Conservation (phyloP, 2,113 vertebrate species). For the Hippocampus comes region DNA sequence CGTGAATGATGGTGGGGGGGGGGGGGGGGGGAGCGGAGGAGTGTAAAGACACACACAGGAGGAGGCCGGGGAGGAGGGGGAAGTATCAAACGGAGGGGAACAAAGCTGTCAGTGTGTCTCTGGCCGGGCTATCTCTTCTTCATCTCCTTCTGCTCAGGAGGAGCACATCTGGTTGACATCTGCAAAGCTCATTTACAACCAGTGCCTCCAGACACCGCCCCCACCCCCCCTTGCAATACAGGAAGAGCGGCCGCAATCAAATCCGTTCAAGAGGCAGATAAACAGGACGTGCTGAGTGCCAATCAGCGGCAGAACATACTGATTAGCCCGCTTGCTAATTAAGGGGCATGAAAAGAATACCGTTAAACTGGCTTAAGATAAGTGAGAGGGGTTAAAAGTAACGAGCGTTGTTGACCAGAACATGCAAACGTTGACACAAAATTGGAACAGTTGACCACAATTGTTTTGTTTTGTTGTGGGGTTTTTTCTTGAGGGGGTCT, state of each 20-base stretch:
- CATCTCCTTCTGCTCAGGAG: constrained; percentile 6
- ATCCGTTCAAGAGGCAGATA: constrained; percentile 32
- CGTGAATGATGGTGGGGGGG: constrained; percentile 26
- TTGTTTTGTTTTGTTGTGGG: too few relatives aligned
- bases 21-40: constrained; percentile 7
- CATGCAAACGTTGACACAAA: too few relatives aligned
- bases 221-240: constrained; percentile 8
- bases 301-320: constrained; percentile 5
- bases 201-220: constrained; percentile 20
- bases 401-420: background rate
- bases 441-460: background rate
- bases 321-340: background rate
- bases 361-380: background rate
- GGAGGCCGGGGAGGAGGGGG: constrained; percentile 4
- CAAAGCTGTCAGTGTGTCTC: constrained; percentile 60
- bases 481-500: too few relatives aligned
- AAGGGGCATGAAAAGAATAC: background rate
- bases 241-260: constrained; percentile 58
- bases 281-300: constrained; percentile 6
- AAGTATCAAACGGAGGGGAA: constrained; percentile 49
- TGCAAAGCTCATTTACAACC: constrained; percentile 52
- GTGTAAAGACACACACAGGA: background rate
- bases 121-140: constrained; percentile 21
- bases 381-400: background rate
- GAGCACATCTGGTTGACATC: constrained; percentile 58